Base-by-base conservation (phyloP, 2,113 vertebrate species). In the Melanerpes aurifrons region DNA sequence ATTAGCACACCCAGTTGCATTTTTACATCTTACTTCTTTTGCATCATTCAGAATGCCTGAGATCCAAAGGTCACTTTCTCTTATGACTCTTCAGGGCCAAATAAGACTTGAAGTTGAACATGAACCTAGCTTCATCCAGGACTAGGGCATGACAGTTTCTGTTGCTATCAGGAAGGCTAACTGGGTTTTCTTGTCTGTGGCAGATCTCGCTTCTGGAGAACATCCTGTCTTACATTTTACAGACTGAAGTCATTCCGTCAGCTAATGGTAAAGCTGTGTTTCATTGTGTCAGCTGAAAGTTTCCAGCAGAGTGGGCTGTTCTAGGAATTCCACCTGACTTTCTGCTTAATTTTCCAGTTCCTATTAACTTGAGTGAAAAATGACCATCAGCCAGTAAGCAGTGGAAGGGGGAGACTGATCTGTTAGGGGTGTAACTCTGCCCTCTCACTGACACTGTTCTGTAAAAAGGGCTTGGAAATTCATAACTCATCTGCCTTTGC, bases 171-270 rank as follows among this genome's bases (percentile, higher is more conserved):
- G 63, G 25, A 86, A 76, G 43, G 35, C 25, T 94, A 77, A 97
- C 35, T 74, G 12, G 1, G 9, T 82, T 90, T 93, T 82, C 59
- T 81, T 64, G 25, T 92, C 82, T 76, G 64, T 88, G 93, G 59
- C 79, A 98, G 97, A 90, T 97, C 69, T 97, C 94, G 5, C 92
- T 93, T 97, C 95, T 95, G 91, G 90, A 98, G 83, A 98, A 98
- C 57, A 94, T 98, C 66, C 37, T 98, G n/a, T 98, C 97, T 47
- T 97, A 97, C 31, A 94, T 98, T 82, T 95, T 98, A 80, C 97
- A 95, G 92, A 96, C 96, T 53, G 97, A 97, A 85, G 82, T 98
- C 37, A 94, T 98, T 74, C 97, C 97, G 14, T 88, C 95, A 84
- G 97, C 68, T 92, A 98, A 98, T 8, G 96, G 98, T 98, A 97